Conservation (phyloP, 2,888 invertebrate species). For the Caenorhabditis sinica region DNA sequence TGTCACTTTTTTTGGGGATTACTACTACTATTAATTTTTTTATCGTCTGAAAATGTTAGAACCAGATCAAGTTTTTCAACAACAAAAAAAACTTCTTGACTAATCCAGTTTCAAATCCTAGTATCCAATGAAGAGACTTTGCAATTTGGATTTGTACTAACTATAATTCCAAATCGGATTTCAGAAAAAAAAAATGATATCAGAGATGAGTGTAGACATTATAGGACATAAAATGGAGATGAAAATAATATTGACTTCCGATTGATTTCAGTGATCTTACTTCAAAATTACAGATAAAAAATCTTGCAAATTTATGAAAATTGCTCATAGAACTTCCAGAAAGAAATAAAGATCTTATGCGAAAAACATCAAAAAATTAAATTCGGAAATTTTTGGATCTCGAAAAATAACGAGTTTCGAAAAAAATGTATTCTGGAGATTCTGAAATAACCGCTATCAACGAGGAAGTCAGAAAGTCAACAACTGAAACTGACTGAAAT, state of each 20-base stretch:
- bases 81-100: not conserved
- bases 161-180: not conserved
- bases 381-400: no score
- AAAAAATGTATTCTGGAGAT: no score
- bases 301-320: not conserved
- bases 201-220: not conserved
- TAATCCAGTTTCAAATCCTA: no score
- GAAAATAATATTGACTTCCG: no score
- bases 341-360: not conserved
- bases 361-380: no score
- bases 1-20: not conserved
- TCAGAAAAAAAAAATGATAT: not conserved
- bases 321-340: not conserved
- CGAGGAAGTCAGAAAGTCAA: no score
- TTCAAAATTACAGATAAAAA: not conserved
- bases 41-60: not conserved
- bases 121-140: no score
- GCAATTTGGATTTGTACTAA: not conserved
- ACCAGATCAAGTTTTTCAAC: not conserved
- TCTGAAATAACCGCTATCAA: not conserved
- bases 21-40: not conserved
- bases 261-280: conserved; percentile 19
- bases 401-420: no score
- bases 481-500: no score
- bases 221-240: not conserved